Percentiles rank a stretch among this genome's conserved stretches.
These are phyloP conservation scores for Saxidomus purpurata DNA, from an alignment of 1,140 invertebrate species.

Conservation along the genomic window DNA sequence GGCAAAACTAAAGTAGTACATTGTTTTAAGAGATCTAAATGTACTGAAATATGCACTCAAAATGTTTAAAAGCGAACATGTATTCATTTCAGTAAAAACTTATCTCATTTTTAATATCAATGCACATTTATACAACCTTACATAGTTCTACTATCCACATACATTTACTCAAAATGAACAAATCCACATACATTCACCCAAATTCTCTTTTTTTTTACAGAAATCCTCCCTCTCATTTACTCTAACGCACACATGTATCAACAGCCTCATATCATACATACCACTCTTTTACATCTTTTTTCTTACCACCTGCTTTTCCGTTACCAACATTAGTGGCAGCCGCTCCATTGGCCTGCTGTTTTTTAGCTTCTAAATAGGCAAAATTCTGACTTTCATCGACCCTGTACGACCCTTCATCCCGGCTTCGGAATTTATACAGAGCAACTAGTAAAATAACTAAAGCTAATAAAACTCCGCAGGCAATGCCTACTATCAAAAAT, in stretches of 20 bases:
- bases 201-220: not conserved
- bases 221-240: not conserved
- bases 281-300: constrained; percentile 97
- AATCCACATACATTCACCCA: not conserved
- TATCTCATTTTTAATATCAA: not conserved
- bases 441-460: constrained; percentile 96
- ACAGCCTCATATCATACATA: constrained; percentile 90
- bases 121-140: not conserved
- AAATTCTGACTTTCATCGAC: constrained; percentile 92
- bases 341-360: constrained; percentile 82
- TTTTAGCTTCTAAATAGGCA: constrained; percentile 82
- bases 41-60: too few relatives aligned
- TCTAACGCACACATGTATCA: constrained; percentile 38
- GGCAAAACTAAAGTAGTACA: too few relatives aligned
- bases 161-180: not conserved
- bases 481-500: constrained; percentile 93
- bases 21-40: too few relatives aligned
- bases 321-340: constrained; percentile 86
- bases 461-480: constrained; percentile 96
- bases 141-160: not conserved
- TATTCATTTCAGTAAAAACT: too few relatives aligned
- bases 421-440: constrained; percentile 95
- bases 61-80: too few relatives aligned
- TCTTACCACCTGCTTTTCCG: constrained; percentile 89
- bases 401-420: constrained; percentile 95